Base-by-base conservation (phyloP, 2,888 invertebrate species). In the Notocelia uddmanniana region DNA sequence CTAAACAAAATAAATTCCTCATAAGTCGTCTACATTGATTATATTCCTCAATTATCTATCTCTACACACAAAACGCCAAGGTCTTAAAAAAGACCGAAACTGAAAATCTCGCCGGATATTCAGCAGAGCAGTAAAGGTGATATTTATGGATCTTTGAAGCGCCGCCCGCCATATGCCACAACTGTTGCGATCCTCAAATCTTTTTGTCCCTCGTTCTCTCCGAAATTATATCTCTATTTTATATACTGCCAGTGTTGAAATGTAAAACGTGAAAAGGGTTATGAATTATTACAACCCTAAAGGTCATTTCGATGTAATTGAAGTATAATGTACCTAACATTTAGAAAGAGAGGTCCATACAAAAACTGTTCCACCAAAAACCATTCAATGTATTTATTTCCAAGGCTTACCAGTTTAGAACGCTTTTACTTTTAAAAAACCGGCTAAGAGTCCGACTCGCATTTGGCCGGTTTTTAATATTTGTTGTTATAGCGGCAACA, bases 131-230 rank as follows among this genome's bases (percentile, higher is more conserved):
- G 70, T 66, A 52, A 66, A 70, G 70, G 69, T 58, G 57, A 70
- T 70, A 70, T 70, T 70, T 70, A 70, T 52, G 52, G 70, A 64
- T 41, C 15, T 64, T 37, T 37, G 58, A 41, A 59, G 26, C 64
- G 57, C 74, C 76, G 76, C 64, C 67, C 66, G 74, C 81, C 82
- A 81, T 78, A 73, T 80, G 81, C 74, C 77, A 76, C 76, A 73
- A 75, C 26, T 73, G 79, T 77, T 75, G 76, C 77, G 72, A 78
- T 79, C 78, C 77, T 74, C 57, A 75, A 78, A 79, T 76, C 79
- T 81, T 79, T 79, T 75, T 75, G 68, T 68, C 74, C 68, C 73
- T 76, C 70, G 52, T 66, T 66, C 50, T 21, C 64, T 58, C 26
- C 21, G 41, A 70, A 64, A 66, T 70, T 26, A 70, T 70, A 66